These are phyloP conservation scores for Hermatobates lingyangjiaoensis DNA, from an alignment of 1,140 invertebrate genomes.

Conservation along the genomic window DNA sequence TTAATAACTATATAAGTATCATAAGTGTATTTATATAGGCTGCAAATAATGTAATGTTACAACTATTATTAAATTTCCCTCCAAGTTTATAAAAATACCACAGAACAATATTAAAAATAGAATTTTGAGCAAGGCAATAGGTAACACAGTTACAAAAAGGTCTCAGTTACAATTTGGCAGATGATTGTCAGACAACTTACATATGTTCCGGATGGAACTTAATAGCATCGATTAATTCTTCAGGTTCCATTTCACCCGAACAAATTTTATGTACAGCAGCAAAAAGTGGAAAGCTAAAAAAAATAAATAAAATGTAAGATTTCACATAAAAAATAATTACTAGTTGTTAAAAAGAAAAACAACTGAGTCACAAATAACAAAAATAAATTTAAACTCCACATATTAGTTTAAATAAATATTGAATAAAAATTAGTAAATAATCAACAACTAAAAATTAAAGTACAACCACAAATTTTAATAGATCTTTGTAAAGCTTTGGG, in stretches of 20 bases:
- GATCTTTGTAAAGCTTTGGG: too few species aligned
- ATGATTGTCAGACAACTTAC: too few species aligned
- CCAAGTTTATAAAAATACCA: too few species aligned
- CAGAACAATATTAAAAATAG: too few species aligned
- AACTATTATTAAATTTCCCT: too few species aligned
- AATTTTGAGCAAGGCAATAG: too few species aligned
- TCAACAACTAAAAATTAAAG: background rate
- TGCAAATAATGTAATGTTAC: too few species aligned
- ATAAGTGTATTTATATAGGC: too few species aligned
- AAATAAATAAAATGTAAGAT: slow-evolving; percentile 9
- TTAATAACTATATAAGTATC: too few species aligned
- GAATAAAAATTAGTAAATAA: background rate
- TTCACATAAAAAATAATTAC: slow-evolving; percentile 1
- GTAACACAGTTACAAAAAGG: too few species aligned
- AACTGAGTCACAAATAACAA: background rate
- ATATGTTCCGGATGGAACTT: slow-evolving; percentile 91
- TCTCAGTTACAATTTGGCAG: too few species aligned
- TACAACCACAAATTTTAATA: background rate
- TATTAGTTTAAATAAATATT: background rate
- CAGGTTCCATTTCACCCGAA: slow-evolving; percentile 52
- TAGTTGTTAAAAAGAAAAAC: too few species aligned
- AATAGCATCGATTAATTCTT: slow-evolving; percentile 76
- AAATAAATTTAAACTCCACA: background rate
- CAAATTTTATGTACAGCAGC: slow-evolving; percentile 88
- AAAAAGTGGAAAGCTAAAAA: slow-evolving; percentile 79